Percentiles rank a stretch among this genome's conserved stretches.
phyloP scores from a whole-genome alignment of 1,140 invertebrate species.

The Glossosoma conforme region DNA sequence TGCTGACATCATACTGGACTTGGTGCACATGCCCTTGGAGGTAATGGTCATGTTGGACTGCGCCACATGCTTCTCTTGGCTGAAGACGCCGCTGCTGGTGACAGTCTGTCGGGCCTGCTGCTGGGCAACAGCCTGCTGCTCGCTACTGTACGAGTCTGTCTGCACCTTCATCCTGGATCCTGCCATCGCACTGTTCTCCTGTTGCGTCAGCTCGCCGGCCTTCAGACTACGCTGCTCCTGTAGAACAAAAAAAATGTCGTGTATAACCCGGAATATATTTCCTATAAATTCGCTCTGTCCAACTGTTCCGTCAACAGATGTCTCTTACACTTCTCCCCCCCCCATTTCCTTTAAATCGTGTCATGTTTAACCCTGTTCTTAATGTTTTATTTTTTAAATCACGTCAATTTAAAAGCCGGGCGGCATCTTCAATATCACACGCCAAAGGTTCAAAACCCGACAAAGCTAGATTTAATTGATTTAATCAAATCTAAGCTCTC shows the following conservation, averaged over 20 bases:
- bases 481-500: no score
- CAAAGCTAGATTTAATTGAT: no score
- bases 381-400: no score
- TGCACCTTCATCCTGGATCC: constrained; percentile 75
- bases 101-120: constrained; percentile 80
- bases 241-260: constrained; percentile 36
- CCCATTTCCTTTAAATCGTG: no score
- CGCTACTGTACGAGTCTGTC: constrained; percentile 77
- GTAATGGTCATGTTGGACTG: constrained; percentile 76
- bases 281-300: no score
- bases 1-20: constrained; percentile 58
- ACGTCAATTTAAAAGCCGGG: no score
- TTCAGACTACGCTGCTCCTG: constrained; percentile 77
- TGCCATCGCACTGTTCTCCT: constrained; percentile 76
- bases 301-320: no score
- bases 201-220: constrained; percentile 74
- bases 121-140: constrained; percentile 73
- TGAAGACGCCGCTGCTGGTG: constrained; percentile 70
- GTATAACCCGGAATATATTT: no score
- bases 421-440: no score
- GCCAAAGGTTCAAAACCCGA: no score
- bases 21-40: constrained; percentile 65
- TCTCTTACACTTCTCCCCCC: no score
- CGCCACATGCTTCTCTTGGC: constrained; percentile 71
- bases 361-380: no score